phyloP scores from a whole-genome alignment of 1,140 invertebrate genomes.

The Centruroides sculpturatus region DNA sequence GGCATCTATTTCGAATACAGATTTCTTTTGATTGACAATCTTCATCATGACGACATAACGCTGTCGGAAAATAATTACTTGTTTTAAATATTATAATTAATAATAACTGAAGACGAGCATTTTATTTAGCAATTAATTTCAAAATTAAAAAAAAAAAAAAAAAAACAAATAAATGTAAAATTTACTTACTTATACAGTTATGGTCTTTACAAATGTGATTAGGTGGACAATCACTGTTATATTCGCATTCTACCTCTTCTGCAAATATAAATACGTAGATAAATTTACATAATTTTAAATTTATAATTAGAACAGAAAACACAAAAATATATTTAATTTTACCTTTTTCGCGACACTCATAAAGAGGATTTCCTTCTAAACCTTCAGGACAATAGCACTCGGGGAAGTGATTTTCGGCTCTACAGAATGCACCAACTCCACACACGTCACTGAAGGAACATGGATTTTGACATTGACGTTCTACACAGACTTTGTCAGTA shows the following conservation, averaged over 20 bases:
- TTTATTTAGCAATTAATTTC: too few species aligned
- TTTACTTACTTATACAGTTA: conserved; percentile 17
- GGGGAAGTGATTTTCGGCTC: conserved; percentile 18
- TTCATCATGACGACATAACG: conserved; percentile 18
- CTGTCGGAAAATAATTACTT: conserved; percentile 2
- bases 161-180: not conserved
- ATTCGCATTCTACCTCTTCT: conserved; percentile 17
- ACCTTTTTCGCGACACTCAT: conserved; percentile 51
- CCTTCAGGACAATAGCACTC: conserved; percentile 22
- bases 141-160: not conserved
- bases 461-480: conserved; percentile 42
- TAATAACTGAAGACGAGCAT: conserved; percentile 1
- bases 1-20: conserved; percentile 21
- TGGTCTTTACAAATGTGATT: conserved; percentile 17
- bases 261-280: not conserved
- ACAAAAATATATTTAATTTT: conserved; percentile 1
- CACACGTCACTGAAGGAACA: conserved; percentile 38
- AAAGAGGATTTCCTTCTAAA: conserved; percentile 29
- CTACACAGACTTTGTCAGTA: conserved; percentile 43
- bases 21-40: conserved; percentile 22
- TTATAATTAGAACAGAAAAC: not conserved
- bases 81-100: not conserved
- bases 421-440: conserved; percentile 28
- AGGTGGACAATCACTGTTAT: conserved; percentile 15
- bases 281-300: not conserved